A percentile compares a stretch with the other conserved stretches of the same genome.
These are phyloP conservation scores for Pherbina coryleti DNA, from an alignment of 2,888 invertebrate species.

Conservation along the genomic window DNA sequence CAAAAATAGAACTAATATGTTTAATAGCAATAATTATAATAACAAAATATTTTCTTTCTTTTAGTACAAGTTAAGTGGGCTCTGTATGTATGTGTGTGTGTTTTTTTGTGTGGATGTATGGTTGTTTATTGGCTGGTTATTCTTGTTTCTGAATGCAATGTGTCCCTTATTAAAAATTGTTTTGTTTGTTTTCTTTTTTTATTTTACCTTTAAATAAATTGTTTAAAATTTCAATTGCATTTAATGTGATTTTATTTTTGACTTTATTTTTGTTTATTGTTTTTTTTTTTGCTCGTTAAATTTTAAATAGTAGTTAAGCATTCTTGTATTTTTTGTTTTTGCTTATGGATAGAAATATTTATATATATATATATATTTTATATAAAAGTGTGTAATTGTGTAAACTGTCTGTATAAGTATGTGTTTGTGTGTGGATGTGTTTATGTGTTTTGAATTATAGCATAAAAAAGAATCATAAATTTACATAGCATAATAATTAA, in stretches of 20 bases:
- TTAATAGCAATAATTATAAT: conserved; percentile 15
- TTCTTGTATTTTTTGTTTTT: neutral
- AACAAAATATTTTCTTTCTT: conserved; percentile 18
- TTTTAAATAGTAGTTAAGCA: conserved; percentile 2
- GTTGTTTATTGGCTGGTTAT: conserved; percentile 8
- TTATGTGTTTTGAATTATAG: neutral
- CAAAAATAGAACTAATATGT: conserved; percentile 20
- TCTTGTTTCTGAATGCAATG: conserved; percentile 1
- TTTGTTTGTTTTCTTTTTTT: neutral
- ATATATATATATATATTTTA: conserved; percentile 24
- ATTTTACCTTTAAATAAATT: too few species aligned
- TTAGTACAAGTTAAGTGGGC: conserved; percentile 11
- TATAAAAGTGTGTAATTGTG: neutral
- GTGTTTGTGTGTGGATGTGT: neutral
- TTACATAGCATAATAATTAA: conserved; percentile 6
- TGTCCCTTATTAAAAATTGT: conserved; percentile 18
- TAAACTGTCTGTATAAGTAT: neutral
- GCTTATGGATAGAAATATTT: conserved; percentile 8
- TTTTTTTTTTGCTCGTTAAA: neutral
- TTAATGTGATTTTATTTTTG: neutral
- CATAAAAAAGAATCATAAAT: conserved; percentile 22
- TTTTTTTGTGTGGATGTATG: neutral
- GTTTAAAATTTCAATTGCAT: conserved; percentile 8
- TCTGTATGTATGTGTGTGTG: conserved; percentile 4
- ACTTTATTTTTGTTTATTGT: neutral